Evolutionary conservation across 1,140 invertebrate species (phyloP).

Genomic region (Drosophila yakuba): DNA sequence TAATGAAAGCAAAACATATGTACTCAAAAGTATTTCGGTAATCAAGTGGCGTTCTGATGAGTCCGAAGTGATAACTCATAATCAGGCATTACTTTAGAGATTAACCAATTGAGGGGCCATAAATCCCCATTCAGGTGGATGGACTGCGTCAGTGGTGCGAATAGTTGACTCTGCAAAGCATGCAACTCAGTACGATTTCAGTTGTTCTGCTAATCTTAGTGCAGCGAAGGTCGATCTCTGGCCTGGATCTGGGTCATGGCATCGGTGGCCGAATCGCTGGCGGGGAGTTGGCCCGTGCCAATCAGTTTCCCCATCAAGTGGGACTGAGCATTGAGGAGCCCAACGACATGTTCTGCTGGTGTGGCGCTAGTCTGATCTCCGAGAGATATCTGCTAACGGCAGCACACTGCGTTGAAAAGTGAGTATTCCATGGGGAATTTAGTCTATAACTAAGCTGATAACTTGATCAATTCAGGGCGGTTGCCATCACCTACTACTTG

Average conservation of each 20-base stretch:
- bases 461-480: conserved; percentile 29
- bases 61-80: conserved; percentile 18
- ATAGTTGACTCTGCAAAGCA: conserved; percentile 15
- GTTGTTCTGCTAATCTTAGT: conserved; percentile 7
- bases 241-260: conserved; percentile 19
- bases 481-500: conserved; percentile 52
- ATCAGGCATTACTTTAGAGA: conserved; percentile 34
- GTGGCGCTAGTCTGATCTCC: conserved; percentile 74
- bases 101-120: conserved; percentile 32
- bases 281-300: conserved; percentile 50
- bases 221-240: neutral
- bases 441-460: too few relatives aligned
- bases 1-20: conserved; percentile 36
- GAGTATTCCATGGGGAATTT: conserved; percentile 3
- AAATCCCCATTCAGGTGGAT: conserved; percentile 27
- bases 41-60: conserved; percentile 53
- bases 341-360: conserved; percentile 53
- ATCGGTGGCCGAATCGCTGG: conserved; percentile 65
- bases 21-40: conserved; percentile 32
- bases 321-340: conserved; percentile 57
- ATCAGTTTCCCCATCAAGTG: conserved; percentile 76
- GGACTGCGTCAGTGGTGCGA: conserved; percentile 22
- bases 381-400: conserved; percentile 69
- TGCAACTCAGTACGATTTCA: conserved; percentile 26
- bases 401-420: conserved; percentile 66